Evolutionary conservation across 1,140 invertebrate species (phyloP), one percentile per base, ranked within the genome.

Genomic region (Polyergus mexicanus): DNA sequence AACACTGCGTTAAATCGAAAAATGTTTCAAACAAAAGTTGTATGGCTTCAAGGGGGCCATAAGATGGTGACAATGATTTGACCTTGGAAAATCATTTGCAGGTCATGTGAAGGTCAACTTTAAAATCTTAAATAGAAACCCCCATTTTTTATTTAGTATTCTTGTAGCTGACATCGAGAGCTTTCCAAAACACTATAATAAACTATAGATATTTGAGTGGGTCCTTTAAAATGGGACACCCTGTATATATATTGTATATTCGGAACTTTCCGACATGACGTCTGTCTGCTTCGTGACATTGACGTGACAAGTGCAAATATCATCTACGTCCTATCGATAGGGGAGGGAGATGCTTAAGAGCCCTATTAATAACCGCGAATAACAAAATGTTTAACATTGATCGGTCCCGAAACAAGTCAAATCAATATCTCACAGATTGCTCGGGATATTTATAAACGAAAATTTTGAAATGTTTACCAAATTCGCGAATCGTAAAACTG

Each of bases 291-390:
- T 63, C 22, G 13, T 68, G 47, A 44, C 47, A 65, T 58, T 83
- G 60, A 83, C 66, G 13, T 63, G 44, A 54, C 77, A 56, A 19
- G 51, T 41, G 77, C 47, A 74, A 86, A 83, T 47, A 51, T 86
- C 25, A 58, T 62, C 16, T 44, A 68, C 51, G 22, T 80, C 41
- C 51, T 74, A 62, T 62, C 25, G 19, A 44, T 47, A 47, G 35
- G 58, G 41, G 2, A 38, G 22, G 16, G 25, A 6, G 19, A 28
- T 10, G 16, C 8, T 60, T 25, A 13, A n/a, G 38, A 16, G n/a
- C 5, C 7, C 38, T 83, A 83, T 74, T 83, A 72, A 72, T 83
- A 69, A 16, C 5, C 13, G 56, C 32, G 35, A 60, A 74, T 47
- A 83, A 72, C 38, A 72, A 72, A 51, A 74, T 62, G 25, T 7